Evolutionary conservation across 2,113 vertebrate genomes (phyloP).

Genomic region (Pristiophorus japonicus): DNA sequence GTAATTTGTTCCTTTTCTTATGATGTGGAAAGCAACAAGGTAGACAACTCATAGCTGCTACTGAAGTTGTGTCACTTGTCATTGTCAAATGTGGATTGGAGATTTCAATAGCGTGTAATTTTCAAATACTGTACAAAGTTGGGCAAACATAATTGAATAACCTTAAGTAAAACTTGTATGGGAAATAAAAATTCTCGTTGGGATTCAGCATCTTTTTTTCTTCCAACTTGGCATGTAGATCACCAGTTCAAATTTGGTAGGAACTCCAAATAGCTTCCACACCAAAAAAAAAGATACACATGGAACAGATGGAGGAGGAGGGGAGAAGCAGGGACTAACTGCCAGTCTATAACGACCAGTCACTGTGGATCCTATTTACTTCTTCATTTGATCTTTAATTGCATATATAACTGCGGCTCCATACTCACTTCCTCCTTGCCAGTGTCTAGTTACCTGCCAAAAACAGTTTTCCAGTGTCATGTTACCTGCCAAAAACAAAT

Average conservation of each 20-base stretch:
- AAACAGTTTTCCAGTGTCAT: not conserved
- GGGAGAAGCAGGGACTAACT: no score
- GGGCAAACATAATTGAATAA: not conserved
- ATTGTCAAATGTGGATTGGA: not conserved
- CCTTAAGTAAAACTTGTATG: no score
- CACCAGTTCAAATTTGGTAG: not conserved
- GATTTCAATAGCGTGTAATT: not conserved
- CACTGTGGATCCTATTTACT: not conserved
- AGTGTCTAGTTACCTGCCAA: not conserved
- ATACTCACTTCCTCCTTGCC: not conserved
- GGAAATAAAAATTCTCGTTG: not conserved
- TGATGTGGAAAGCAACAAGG: not conserved
- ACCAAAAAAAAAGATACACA: not conserved
- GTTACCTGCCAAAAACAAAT: conserved; percentile 20
- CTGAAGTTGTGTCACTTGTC: not conserved
- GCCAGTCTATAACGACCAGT: not conserved
- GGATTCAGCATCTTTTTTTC: no score
- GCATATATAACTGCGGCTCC: not conserved
- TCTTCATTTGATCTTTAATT: not conserved
- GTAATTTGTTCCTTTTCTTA: not conserved
- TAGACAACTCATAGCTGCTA: not conserved
- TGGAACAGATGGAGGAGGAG: not conserved
- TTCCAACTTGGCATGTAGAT: not conserved
- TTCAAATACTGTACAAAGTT: not conserved
- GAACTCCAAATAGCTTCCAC: not conserved